Evolutionary conservation across 2,797 vertebrate genomes (phyloP).

Genomic region (Amblyopsis hoosieri): DNA sequence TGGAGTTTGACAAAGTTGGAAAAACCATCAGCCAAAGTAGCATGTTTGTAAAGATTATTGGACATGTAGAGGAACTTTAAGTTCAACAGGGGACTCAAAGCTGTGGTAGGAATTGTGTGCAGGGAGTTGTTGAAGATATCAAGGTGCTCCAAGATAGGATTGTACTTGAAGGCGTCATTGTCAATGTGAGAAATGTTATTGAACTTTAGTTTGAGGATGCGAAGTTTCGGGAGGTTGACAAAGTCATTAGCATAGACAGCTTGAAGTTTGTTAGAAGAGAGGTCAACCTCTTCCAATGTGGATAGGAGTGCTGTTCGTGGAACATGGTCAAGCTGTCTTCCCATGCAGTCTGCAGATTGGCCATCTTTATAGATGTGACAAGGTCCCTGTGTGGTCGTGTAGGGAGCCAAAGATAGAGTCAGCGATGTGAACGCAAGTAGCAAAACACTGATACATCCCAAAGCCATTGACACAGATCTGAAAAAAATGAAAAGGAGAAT

Average conservation of each 20-base stretch:
- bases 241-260: slow-evolving; percentile 66
- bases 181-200: slow-evolving; percentile 83
- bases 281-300: slow-evolving; percentile 71
- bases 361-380: slow-evolving; percentile 55
- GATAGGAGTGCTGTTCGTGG: slow-evolving; percentile 68
- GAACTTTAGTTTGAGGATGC: slow-evolving; percentile 66
- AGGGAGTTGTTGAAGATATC: slow-evolving; percentile 86
- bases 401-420: slow-evolving; percentile 15
- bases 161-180: slow-evolving; percentile 70
- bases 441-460: slow-evolving; percentile 44
- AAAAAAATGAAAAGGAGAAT: slow-evolving; percentile 23
- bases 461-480: slow-evolving; percentile 57
- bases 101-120: slow-evolving; percentile 69
- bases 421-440: slow-evolving; percentile 47
- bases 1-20: slow-evolving; percentile 63
- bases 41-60: slow-evolving; percentile 81
- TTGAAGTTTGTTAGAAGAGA: slow-evolving; percentile 81
- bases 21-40: slow-evolving; percentile 67
- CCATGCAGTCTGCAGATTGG: slow-evolving; percentile 72
- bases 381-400: not conserved
- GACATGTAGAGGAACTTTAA: slow-evolving; percentile 76
- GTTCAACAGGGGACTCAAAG: slow-evolving; percentile 68
- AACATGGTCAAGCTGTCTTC: slow-evolving; percentile 66
- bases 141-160: slow-evolving; percentile 72
- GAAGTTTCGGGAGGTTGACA: slow-evolving; percentile 60